phyloP scores from a whole-genome alignment of 2,113 vertebrate species.

The Sylvietta virens region DNA sequence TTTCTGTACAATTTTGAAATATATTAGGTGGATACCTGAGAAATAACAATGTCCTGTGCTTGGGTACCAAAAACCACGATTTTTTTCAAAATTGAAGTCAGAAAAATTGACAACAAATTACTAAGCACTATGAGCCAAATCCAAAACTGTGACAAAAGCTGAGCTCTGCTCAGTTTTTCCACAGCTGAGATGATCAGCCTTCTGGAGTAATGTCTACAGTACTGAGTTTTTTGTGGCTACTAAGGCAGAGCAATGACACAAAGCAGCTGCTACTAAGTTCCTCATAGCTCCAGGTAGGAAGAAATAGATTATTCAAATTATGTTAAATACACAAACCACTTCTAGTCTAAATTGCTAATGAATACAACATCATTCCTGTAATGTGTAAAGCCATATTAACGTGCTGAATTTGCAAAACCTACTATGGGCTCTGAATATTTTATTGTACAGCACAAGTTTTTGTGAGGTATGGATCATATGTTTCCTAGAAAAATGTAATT shows the following conservation, averaged over 20 bases:
- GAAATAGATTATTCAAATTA: not conserved
- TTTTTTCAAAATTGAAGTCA: not conserved
- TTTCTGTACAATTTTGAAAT: not conserved
- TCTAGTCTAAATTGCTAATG: not conserved
- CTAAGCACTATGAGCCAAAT: not conserved
- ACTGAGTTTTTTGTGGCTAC: not conserved
- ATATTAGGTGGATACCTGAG: not conserved
- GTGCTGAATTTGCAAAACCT: not conserved
- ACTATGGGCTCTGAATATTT: not conserved
- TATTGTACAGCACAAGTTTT: not conserved
- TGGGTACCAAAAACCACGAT: not conserved
- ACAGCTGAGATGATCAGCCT: not conserved
- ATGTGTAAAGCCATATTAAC: not conserved
- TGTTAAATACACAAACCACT: not conserved
- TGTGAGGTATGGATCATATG: rapidly evolving
- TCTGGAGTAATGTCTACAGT: not conserved
- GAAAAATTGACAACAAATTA: not conserved
- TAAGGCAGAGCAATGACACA: not conserved
- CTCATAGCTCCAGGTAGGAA: not conserved
- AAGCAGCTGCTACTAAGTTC: not conserved
- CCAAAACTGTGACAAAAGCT: not conserved
- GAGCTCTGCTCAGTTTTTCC: not conserved
- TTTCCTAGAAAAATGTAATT: not conserved
- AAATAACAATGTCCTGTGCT: not conserved
- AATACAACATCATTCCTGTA: not conserved